phyloP scores from a whole-genome alignment of 2,113 vertebrate genomes.

The Turnix velox region DNA sequence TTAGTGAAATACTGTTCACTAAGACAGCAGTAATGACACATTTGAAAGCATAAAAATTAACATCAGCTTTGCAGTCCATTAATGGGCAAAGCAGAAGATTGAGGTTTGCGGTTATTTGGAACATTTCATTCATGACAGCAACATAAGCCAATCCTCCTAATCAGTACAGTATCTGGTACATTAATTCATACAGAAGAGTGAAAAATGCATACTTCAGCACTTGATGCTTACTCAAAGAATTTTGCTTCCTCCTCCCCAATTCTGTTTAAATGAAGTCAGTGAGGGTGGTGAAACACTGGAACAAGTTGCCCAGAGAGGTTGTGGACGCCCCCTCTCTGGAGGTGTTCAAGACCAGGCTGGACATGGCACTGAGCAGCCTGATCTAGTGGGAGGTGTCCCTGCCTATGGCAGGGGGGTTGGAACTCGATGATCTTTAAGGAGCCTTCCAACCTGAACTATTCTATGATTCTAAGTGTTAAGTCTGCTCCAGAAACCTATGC shows the following conservation, averaged over 20 bases:
- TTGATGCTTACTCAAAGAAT: background rate
- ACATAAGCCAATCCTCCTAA: background rate
- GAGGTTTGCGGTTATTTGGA: background rate
- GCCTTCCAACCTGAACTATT: too few relatives aligned
- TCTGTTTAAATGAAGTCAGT: background rate
- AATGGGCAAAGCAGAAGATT: background rate
- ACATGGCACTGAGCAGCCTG: too few relatives aligned
- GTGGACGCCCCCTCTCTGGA: too few relatives aligned
- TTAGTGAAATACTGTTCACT: too few relatives aligned
- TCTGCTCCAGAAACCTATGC: background rate
- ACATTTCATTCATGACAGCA: background rate
- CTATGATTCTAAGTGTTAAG: too few relatives aligned
- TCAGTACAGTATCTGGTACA: background rate
- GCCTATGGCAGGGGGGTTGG: too few relatives aligned
- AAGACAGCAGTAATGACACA: background rate
- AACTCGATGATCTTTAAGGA: too few relatives aligned
- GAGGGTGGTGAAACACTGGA: too few relatives aligned
- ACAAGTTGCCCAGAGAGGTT: too few relatives aligned
- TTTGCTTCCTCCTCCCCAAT: background rate
- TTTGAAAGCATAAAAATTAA: background rate
- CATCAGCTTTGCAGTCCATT: background rate
- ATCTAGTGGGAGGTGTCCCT: too few relatives aligned
- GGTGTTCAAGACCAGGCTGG: too few relatives aligned
- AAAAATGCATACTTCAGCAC: background rate
- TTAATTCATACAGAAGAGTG: background rate